Evolutionary conservation across 1,140 invertebrate species (phyloP), one percentile per base, ranked within the genome.

Genomic region (Theocolax elegans): DNA sequence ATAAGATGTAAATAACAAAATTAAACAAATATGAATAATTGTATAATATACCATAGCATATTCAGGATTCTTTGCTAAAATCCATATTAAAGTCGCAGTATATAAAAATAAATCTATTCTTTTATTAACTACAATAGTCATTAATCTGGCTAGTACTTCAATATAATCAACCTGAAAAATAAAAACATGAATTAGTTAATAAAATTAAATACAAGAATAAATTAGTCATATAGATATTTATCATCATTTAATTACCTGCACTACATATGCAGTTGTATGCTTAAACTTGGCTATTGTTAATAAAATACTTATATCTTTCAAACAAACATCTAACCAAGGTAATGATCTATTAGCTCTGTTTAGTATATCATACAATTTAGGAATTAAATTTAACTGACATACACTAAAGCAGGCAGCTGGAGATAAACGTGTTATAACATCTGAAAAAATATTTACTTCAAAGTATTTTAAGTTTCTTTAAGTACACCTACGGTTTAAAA

Each of bases 211-310:
- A n/a, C n/a, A n/a, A n/a, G n/a, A 48, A 51, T 48, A 60, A 35
- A 15, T 54, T 23, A 19, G 38, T 48, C 15, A 27, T 17, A 13
- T 6, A 59, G 23, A 38, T n/a, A 54, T 44, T 35, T 54, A 19
- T 27, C 48, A 44, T 51, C 15, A 23, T 53, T n/a, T n/a, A 44
- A 35, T 71, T 73, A 82, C 79, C 64, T 77, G 75, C 10, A 74
- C 71, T 8, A 83, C 76, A 53, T 78, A 77, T 13, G 62, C 59
- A 48, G 64, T 74, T 12, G 81, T 83, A 13, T 66, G 63, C 6
- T 74, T 35, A 42, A 78, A 79, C 68, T 85, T 84, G 0, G 77
- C 70, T 13, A 85, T 40, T 42, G 81, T 83, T n/a, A 85, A 79
- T 13, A 85, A 53, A 64, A 85, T 79, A 65, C 77, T 83, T 35